Evolutionary conservation across 2,113 vertebrate species (phyloP).

Genomic region (Centrocercus urophasianus): DNA sequence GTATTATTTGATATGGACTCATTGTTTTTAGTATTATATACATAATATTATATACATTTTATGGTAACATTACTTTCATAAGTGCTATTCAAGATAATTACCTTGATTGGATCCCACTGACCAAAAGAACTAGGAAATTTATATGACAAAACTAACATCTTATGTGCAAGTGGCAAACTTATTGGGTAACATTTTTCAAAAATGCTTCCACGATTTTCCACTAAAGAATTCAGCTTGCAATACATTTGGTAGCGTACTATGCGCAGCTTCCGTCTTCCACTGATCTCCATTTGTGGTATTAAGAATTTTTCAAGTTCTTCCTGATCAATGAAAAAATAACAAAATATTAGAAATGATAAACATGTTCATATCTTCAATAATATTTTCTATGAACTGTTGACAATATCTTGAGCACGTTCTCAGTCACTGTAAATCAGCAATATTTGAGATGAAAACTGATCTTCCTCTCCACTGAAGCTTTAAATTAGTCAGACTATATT

Average conservation of each 20-base stretch:
- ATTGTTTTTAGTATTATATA: not conserved
- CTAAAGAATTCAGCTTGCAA: constrained; percentile 80
- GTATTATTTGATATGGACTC: not conserved
- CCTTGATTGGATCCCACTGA: constrained; percentile 90
- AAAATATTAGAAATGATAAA: constrained; percentile 5
- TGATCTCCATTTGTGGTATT: constrained; percentile 79
- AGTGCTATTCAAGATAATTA: constrained; percentile 58
- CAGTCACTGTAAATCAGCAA: not conserved
- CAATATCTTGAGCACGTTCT: not conserved
- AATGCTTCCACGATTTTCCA: constrained; percentile 87
- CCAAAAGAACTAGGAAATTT: constrained; percentile 89
- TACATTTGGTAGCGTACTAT: constrained; percentile 79
- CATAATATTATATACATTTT: not conserved
- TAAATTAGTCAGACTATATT: not conserved
- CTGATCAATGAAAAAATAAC: constrained; percentile 74
- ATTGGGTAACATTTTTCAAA: constrained; percentile 90
- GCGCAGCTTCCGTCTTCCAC: constrained; percentile 73
- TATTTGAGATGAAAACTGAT: not conserved
- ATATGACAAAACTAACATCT: constrained; percentile 84
- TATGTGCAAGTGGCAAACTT: constrained; percentile 78
- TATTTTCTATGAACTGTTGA: not conserved
- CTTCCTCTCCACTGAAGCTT: not conserved
- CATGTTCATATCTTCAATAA: not conserved
- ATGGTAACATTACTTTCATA: not conserved
- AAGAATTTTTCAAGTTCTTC: constrained; percentile 83